Evolutionary conservation across 2,113 vertebrate genomes (phyloP).

Genomic region (Peromyscus maniculatus): DNA sequence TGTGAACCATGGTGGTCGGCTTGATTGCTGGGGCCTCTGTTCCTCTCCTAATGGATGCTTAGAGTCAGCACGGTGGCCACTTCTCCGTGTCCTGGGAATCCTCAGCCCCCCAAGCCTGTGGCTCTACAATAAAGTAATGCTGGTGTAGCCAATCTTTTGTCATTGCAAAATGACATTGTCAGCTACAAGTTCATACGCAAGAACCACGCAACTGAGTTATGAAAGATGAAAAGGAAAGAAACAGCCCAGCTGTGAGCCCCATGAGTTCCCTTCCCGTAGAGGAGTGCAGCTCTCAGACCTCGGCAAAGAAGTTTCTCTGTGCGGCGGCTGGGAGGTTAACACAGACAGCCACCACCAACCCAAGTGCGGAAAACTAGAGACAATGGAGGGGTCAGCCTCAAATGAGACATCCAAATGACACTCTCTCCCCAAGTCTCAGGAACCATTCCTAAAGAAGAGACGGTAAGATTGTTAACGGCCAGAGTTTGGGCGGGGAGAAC

Average conservation of each 20-base stretch:
- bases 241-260: background rate
- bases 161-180: background rate
- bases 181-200: background rate
- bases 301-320: background rate
- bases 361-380: background rate
- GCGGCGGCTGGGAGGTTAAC: background rate
- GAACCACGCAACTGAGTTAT: background rate
- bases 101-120: background rate
- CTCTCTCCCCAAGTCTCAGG: background rate
- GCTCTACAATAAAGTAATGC: background rate
- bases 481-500: rapidly evolving
- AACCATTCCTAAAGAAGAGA: background rate
- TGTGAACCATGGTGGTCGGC: background rate
- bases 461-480: background rate
- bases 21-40: background rate
- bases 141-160: background rate
- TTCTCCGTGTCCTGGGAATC: background rate
- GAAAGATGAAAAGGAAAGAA: background rate
- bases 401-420: background rate
- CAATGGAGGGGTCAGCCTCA: too few relatives aligned
- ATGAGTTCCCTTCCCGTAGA: background rate
- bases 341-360: background rate
- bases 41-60: background rate
- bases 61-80: too few relatives aligned
- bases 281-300: background rate